A percentile compares a stretch with the other conserved stretches of the same genome.
Conservation (phyloP, 1,140 invertebrate genomes). For the Drosophila yakuba region DNA sequence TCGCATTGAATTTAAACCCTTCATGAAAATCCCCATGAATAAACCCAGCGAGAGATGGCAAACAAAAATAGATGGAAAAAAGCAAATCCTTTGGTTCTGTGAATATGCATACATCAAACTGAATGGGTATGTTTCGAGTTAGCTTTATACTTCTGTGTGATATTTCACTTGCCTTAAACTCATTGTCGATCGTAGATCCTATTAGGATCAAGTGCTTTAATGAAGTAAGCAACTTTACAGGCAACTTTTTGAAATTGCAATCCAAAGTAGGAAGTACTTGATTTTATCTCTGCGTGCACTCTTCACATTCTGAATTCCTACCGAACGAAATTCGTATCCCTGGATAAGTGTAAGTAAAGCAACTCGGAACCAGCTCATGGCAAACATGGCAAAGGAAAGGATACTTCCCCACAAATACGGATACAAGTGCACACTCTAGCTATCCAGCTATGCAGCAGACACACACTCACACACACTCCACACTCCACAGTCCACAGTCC, state of each 20-base stretch:
- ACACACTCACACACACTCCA: slow-evolving; percentile 21
- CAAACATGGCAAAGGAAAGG: background rate
- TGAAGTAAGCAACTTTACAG: too few species aligned
- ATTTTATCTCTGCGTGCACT: slow-evolving; percentile 14
- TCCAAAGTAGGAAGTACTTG: background rate
- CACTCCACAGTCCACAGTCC: background rate
- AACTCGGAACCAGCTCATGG: slow-evolving; percentile 1
- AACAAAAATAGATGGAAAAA: background rate
- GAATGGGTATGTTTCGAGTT: background rate
- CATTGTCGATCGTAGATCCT: too few species aligned
- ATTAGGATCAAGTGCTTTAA: too few species aligned
- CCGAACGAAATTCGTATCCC: slow-evolving; percentile 5
- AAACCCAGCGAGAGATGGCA: slow-evolving; percentile 6
- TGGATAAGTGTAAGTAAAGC: slow-evolving; percentile 13
- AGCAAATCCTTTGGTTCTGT: slow-evolving; percentile 2
- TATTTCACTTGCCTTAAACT: too few species aligned
- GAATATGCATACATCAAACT: background rate
- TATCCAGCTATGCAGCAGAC: slow-evolving; percentile 3
- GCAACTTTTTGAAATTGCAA: background rate
- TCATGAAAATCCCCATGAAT: slow-evolving; percentile 27
- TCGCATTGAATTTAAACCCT: slow-evolving; percentile 39
- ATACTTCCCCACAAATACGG: slow-evolving; percentile 1
- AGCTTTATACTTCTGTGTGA: background rate
- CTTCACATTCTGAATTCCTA: slow-evolving; percentile 9
- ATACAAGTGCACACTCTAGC: slow-evolving; percentile 9